Conservation (phyloP, 2,888 invertebrate genomes). For the Amphiduros pacificus region DNA sequence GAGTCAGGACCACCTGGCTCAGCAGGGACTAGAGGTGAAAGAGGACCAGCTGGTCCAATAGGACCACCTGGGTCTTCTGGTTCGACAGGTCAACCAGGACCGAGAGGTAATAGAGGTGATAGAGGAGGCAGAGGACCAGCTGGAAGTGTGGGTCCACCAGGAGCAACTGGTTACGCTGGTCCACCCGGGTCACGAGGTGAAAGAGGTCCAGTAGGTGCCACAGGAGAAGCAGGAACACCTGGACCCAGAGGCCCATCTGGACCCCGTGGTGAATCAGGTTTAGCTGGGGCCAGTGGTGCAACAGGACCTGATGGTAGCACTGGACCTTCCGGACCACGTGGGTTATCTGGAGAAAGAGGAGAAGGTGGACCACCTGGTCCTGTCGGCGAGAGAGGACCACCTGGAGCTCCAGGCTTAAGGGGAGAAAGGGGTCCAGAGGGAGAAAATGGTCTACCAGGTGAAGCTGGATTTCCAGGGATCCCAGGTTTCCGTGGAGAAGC, state of each 20-base stretch:
- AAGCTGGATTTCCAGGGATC: background rate
- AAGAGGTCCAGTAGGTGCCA: slow-evolving; percentile 6
- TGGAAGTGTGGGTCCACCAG: slow-evolving; percentile 11
- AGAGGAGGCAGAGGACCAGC: slow-evolving; percentile 6
- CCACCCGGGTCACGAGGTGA: slow-evolving; percentile 12
- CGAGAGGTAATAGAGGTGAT: slow-evolving; percentile 19
- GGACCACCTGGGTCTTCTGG: slow-evolving; percentile 24
- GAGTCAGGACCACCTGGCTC: slow-evolving; percentile 14
- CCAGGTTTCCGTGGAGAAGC: slow-evolving; percentile 14
- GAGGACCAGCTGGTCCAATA: slow-evolving; percentile 19
- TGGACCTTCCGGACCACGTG: slow-evolving; percentile 20
- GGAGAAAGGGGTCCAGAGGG: slow-evolving; percentile 29
- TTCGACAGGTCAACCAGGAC: slow-evolving; percentile 19
- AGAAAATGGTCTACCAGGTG: background rate
- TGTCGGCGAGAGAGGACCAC: slow-evolving; percentile 19
- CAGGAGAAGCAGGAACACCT: slow-evolving; percentile 14
- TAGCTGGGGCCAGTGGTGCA: slow-evolving; percentile 20
- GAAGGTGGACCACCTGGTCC: slow-evolving; percentile 6
- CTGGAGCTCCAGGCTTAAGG: slow-evolving; percentile 19
- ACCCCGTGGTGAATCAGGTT: slow-evolving; percentile 22
- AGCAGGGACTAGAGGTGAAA: slow-evolving; percentile 14
- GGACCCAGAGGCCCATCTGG: slow-evolving; percentile 30
- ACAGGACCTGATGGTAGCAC: slow-evolving; percentile 13
- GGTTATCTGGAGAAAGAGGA: slow-evolving; percentile 21
- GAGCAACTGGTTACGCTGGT: slow-evolving; percentile 4